Conservation (phyloP, 2,113 vertebrate species). For the Chaetodon auriga region DNA sequence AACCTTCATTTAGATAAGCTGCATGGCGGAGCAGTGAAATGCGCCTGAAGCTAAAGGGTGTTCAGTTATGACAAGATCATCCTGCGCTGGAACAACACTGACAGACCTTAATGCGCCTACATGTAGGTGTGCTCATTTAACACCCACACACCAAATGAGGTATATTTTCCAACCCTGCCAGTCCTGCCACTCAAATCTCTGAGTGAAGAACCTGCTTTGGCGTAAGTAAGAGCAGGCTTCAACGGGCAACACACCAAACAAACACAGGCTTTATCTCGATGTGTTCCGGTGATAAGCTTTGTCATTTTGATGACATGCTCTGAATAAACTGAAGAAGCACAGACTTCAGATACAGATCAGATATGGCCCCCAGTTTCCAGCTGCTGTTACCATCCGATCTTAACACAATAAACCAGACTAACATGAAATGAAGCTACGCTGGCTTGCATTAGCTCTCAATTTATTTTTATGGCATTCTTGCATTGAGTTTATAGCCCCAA, state of each 20-base stretch:
- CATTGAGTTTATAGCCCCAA: not conserved
- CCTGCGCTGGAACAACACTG: not conserved
- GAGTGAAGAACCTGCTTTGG: not conserved
- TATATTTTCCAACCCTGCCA: constrained; percentile 17
- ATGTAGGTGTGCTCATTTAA: constrained; percentile 12
- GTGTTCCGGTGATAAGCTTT: not conserved
- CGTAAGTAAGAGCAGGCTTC: not conserved
- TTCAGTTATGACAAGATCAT: constrained; percentile 12
- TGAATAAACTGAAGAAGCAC: constrained; percentile 1
- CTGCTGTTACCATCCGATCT: not conserved
- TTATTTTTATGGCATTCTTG: not conserved
- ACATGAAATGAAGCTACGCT: not conserved
- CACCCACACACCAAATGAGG: constrained; percentile 39
- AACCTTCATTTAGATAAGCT: not conserved
- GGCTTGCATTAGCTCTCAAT: not conserved
- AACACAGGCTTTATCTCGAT: constrained; percentile 24
- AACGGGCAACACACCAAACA: not conserved
- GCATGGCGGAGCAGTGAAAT: not conserved
- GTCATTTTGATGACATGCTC: constrained; percentile 18
- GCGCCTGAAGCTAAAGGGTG: constrained; percentile 21
- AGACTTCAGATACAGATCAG: not conserved
- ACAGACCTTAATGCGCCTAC: not conserved
- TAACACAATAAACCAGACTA: not conserved
- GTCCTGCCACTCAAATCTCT: constrained; percentile 11
- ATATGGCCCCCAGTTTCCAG: not conserved